Conservation (phyloP, 2,888 invertebrate species). For the Drosophila koepferae region DNA sequence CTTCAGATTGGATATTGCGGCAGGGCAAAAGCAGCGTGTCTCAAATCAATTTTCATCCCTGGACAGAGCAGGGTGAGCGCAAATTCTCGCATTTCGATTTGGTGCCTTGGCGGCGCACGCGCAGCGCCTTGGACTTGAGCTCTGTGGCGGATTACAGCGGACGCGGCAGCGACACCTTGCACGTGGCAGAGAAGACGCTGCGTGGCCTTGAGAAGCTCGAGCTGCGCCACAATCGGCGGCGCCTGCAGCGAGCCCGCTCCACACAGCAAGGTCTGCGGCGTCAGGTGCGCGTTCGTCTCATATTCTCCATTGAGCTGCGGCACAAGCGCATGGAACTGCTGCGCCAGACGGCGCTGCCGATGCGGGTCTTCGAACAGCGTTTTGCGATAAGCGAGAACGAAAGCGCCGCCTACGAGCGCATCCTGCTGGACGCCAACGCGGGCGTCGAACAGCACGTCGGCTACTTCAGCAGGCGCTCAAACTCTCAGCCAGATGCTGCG, state of each 20-base stretch:
- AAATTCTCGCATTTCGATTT: conserved; percentile 84
- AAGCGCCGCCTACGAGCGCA: conserved; percentile 78
- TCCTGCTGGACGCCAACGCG: conserved; percentile 74
- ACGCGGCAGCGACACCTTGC: conserved; percentile 24
- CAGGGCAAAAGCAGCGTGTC: conserved; percentile 69
- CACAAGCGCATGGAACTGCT: conserved; percentile 84
- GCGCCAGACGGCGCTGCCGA: conserved; percentile 74
- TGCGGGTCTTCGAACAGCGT: conserved; percentile 81
- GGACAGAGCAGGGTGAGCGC: conserved; percentile 66
- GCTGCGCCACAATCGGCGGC: conserved; percentile 81
- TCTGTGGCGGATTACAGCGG: conserved; percentile 76
- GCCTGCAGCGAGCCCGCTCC: conserved; percentile 82
- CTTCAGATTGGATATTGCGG: conserved; percentile 83
- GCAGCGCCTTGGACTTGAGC: conserved; percentile 75
- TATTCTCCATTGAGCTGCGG: conserved; percentile 89
- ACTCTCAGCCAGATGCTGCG: not conserved
- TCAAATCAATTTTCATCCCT: conserved; percentile 83
- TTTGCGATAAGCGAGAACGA: conserved; percentile 72
- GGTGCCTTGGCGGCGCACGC: conserved; percentile 84
- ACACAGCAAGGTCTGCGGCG: conserved; percentile 80
- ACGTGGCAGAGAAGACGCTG: conserved; percentile 63
- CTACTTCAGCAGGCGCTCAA: conserved; percentile 75
- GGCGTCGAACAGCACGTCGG: conserved; percentile 82
- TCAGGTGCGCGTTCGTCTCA: conserved; percentile 88
- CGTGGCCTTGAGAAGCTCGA: conserved; percentile 81